Conservation (phyloP, 2,113 vertebrate species). For the Gadus macrocephalus region DNA sequence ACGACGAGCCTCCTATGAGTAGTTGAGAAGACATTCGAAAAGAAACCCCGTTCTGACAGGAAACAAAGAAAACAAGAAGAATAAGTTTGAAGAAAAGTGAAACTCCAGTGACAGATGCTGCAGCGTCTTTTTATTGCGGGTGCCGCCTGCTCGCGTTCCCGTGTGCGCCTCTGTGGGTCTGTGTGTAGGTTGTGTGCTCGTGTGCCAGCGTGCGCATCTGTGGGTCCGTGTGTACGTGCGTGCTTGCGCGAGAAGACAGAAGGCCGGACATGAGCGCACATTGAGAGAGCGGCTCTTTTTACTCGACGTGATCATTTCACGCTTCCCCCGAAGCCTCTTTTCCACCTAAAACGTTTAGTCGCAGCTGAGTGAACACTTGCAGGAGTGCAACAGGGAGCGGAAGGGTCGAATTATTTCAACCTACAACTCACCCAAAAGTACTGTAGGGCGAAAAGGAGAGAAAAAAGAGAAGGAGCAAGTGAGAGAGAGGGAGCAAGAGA, state of each 20-base stretch:
- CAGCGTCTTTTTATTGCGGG: conserved; percentile 69
- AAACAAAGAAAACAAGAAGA: too few relatives aligned
- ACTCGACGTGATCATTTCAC: conserved; percentile 98
- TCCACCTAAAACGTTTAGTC: conserved; percentile 99
- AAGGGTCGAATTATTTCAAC: conserved; percentile 97
- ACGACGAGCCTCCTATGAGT: too few relatives aligned
- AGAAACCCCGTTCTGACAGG: too few relatives aligned
- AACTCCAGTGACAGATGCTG: conserved; percentile 74
- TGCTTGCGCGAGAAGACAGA: conserved; percentile 54
- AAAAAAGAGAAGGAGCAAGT: conserved; percentile 13
- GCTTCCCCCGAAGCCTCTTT: conserved; percentile 88
- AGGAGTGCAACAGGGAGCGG: conserved; percentile 94
- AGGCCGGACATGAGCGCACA: conserved; percentile 89
- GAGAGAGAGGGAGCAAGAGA: conserved; percentile 22
- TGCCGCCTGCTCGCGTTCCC: conserved; percentile 16
- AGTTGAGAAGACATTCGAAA: too few relatives aligned
- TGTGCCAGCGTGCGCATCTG: conserved; percentile 17
- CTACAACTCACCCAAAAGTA: conserved; percentile 79
- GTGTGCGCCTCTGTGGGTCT: conserved; percentile 17
- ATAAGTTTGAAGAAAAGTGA: conserved; percentile 57
- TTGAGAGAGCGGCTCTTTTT: conserved; percentile 89
- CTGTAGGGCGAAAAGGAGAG: conserved; percentile 58
- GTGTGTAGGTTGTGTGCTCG: conserved; percentile 19
- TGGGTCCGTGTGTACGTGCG: conserved; percentile 28
- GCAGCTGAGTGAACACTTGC: conserved; percentile 98